Base-by-base conservation (phyloP, 2,888 invertebrate species). In the Galerucella pusilla region DNA sequence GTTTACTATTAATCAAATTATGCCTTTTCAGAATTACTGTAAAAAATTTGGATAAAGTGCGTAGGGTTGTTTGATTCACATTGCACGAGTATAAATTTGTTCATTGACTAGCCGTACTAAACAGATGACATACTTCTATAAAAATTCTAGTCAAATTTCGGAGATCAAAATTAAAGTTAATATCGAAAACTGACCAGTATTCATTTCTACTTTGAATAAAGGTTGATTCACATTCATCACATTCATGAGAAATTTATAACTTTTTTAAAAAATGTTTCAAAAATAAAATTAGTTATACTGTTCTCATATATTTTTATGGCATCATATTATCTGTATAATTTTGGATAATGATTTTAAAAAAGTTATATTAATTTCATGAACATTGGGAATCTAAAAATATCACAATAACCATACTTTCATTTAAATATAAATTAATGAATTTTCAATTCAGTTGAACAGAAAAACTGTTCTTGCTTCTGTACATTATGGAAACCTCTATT, bases 391-490 rank as follows among this genome's bases (percentile, higher is more conserved):
- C 46, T 71, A 68, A 79, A 76, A 73, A 77, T 79, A 77, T 77
- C 77, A 79, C 76, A 79, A 76, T 76, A 75, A 79, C 76, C 68
- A 77, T 76, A 67, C 77, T 68, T 60, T 7, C 10, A 57, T 57
- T 52, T 71, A 14, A 74, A 71, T 52, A 69, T 35, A 70, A 75
- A 70, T 60, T 74, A 74, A 68, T 73, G 73, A 77, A 75, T 76
- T 73, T 75, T 71, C 71, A 71, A 66, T 57, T 20, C 63, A 45
- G 35, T 20, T 7, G 7, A 73, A 71, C 68, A 73, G 68, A 67
- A 75, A 78, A 74, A 78, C 66, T 65, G 28, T 70, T 63, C 49
- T 46, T 54, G 20, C 42, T 63, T 73, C 60, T 65, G 20, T 63
- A 73, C 69, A 69, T 42, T 45, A 54, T 46, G 16, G 28, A 42